Evolutionary conservation across 2,113 vertebrate species (phyloP).

Genomic region (Lonchura striata): DNA sequence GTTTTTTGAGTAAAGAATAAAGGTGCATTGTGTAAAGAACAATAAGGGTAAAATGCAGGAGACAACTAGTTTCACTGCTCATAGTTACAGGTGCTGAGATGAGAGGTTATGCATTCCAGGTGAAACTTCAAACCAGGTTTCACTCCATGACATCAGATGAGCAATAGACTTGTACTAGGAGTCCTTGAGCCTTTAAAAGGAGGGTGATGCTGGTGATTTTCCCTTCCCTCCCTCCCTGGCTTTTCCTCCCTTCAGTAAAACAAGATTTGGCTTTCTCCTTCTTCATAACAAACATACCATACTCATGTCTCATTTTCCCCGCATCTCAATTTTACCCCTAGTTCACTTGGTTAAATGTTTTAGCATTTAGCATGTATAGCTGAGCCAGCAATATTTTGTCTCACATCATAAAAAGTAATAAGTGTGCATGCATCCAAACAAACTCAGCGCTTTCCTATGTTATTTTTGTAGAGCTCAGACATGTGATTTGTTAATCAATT

Average conservation of each 20-base stretch:
- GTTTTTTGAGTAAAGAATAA: neutral
- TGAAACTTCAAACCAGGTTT: neutral
- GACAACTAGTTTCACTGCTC: neutral
- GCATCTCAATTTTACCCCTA: neutral
- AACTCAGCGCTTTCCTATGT: neutral
- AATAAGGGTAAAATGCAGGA: neutral
- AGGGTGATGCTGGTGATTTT: neutral
- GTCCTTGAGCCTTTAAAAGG: neutral
- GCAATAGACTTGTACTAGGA: neutral
- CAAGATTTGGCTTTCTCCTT: neutral
- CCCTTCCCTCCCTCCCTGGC: fast-evolving
- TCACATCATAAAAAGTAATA: neutral
- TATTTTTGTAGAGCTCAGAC: neutral
- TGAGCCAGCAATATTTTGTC: neutral
- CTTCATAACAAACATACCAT: neutral
- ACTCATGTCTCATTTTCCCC: neutral
- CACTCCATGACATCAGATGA: neutral
- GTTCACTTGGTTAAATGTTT: neutral
- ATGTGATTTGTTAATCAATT: neutral
- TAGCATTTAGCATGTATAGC: neutral
- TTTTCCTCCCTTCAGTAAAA: neutral
- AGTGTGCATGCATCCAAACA: neutral
- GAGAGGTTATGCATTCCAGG: neutral
- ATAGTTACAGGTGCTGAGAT: neutral
- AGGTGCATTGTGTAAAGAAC: neutral